Conservation (phyloP, 2,113 vertebrate genomes). For the Copsychus sechellarum region DNA sequence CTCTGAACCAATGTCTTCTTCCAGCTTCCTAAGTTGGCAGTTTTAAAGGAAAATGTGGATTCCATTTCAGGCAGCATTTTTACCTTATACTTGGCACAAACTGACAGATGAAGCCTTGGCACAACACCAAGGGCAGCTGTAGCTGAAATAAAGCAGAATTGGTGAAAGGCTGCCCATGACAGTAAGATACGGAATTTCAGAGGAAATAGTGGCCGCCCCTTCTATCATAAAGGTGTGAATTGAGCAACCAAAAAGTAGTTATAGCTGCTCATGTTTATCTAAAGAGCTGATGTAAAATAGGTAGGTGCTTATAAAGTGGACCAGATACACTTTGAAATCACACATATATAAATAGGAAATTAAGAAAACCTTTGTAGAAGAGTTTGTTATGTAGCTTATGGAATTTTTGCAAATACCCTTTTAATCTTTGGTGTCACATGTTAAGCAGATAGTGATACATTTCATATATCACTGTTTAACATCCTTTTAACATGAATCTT, state of each 20-base stretch:
- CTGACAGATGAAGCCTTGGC: neutral
- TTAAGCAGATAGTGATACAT: neutral
- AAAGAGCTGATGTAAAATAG: neutral
- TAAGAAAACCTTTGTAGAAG: neutral
- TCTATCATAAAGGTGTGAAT: neutral
- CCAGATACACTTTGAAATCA: neutral
- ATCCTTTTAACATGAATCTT: neutral
- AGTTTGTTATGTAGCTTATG: neutral
- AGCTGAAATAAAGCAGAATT: neutral
- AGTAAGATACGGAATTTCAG: neutral
- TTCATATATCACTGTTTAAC: neutral
- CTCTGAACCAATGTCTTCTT: neutral
- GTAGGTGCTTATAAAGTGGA: neutral
- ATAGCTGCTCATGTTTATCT: neutral
- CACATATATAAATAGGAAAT: neutral
- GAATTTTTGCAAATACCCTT: neutral
- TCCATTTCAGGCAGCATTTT: neutral
- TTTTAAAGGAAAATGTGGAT: neutral
- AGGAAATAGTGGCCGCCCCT: neutral
- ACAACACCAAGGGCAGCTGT: neutral
- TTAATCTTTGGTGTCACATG: neutral
- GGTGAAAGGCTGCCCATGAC: neutral
- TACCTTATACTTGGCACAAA: neutral
- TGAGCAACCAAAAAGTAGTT: neutral
- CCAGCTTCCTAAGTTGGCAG: neutral